Evolutionary conservation across 2,888 invertebrate genomes (phyloP).

Genomic region (Caenorhabditis zanzibari): DNA sequence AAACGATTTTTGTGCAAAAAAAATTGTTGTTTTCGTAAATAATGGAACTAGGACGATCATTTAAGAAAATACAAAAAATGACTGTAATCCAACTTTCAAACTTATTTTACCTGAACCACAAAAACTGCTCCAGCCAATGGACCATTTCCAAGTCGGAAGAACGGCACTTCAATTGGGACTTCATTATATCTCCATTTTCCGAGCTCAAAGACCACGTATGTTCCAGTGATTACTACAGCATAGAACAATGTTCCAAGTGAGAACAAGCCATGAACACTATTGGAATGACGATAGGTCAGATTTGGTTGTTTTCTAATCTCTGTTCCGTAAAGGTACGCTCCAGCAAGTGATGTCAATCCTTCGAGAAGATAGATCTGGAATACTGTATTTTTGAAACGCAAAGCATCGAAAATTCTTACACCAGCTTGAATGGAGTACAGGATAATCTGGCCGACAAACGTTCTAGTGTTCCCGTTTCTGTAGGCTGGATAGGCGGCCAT

Average conservation of each 20-base stretch:
- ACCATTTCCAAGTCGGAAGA: conserved; percentile 82
- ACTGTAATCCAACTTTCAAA: no score
- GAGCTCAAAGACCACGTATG: conserved; percentile 82
- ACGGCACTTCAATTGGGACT: conserved; percentile 80
- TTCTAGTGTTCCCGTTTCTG: conserved; percentile 68
- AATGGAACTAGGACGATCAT: no score
- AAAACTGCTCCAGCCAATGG: conserved; percentile 80
- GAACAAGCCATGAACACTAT: conserved; percentile 75
- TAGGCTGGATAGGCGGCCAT: conserved; percentile 76
- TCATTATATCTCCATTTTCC: conserved; percentile 82
- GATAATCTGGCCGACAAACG: conserved; percentile 79
- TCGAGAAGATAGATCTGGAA: conserved; percentile 68
- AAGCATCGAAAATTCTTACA: conserved; percentile 65
- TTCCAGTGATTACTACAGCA: conserved; percentile 80
- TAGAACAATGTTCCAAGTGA: conserved; percentile 82
- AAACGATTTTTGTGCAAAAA: no score
- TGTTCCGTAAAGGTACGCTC: conserved; percentile 74
- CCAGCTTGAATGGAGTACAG: conserved; percentile 78
- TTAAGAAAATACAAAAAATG: no score
- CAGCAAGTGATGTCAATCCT: conserved; percentile 76
- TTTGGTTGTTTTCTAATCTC: conserved; percentile 70
- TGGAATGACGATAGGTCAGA: conserved; percentile 70
- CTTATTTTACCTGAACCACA: conserved; percentile 80
- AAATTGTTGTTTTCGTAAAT: no score
- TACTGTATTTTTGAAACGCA: no score